phyloP scores from a whole-genome alignment of 2,888 invertebrate genomes.

The Lagria hirta region DNA sequence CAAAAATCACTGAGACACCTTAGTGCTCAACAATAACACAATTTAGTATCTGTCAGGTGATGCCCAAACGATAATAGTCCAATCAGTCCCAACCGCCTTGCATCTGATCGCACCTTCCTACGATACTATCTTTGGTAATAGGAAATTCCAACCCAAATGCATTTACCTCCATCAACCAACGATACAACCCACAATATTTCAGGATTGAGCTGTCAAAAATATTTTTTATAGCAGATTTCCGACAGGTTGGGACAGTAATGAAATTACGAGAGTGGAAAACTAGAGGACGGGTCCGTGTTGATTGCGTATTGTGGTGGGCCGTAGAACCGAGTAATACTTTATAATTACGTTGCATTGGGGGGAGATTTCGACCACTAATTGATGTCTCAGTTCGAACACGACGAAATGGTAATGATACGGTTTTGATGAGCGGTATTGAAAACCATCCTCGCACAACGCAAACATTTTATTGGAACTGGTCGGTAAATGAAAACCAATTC shows the following conservation, averaged over 20 bases:
- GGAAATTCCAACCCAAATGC: constrained; percentile 33
- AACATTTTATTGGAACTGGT: constrained; percentile 15
- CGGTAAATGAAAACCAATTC: no score
- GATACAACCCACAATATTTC: constrained; percentile 19
- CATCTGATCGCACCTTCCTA: constrained; percentile 32
- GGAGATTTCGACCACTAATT: constrained; percentile 20
- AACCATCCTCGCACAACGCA: constrained; percentile 4
- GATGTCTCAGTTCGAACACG: constrained; percentile 19
- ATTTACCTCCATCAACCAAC: constrained; percentile 21
- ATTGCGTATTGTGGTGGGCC: constrained; percentile 43
- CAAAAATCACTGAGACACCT: constrained; percentile 23
- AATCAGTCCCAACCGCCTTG: constrained; percentile 31
- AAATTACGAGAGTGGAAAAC: constrained; percentile 41
- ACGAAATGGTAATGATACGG: constrained; percentile 2
- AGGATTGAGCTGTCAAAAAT: constrained; percentile 32
- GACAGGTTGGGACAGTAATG: constrained; percentile 28
- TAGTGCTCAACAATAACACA: constrained; percentile 32
- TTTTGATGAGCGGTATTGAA: constrained; percentile 24
- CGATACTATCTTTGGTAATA: constrained; percentile 37
- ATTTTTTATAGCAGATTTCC: constrained; percentile 9
- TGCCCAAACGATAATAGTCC: constrained; percentile 32
- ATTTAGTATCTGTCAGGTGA: constrained; percentile 35
- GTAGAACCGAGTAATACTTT: constrained; percentile 34
- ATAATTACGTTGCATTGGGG: constrained; percentile 34
- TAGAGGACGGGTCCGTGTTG: constrained; percentile 30